A percentile compares a stretch with the other conserved stretches of the same genome.
Evolutionary conservation across 2,888 invertebrate genomes (phyloP).

Genomic region (Pterostichus madidus): DNA sequence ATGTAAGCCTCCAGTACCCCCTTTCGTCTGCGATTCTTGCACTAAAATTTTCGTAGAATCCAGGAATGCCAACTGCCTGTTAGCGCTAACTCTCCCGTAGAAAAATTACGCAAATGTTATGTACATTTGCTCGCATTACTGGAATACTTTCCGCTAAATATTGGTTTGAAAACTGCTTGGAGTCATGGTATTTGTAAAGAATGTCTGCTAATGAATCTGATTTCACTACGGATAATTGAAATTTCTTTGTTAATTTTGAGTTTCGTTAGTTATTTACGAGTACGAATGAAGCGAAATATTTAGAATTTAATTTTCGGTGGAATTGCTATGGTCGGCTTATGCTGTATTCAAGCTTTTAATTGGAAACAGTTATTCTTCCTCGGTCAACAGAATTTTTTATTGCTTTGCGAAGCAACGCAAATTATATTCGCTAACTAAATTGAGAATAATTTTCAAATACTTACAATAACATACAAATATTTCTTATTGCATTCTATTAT

Average conservation of each 20-base stretch:
- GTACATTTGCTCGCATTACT: slow-evolving; percentile 27
- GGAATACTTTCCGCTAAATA: slow-evolving; percentile 33
- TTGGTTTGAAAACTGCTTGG: slow-evolving; percentile 36
- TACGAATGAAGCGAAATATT: slow-evolving; percentile 20
- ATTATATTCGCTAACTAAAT: slow-evolving; percentile 13
- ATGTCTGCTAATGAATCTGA: slow-evolving; percentile 41
- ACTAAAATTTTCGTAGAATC: no score
- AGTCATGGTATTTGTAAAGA: slow-evolving; percentile 36
- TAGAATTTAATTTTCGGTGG: slow-evolving; percentile 28
- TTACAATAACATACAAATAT: neutral
- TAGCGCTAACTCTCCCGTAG: slow-evolving; percentile 4
- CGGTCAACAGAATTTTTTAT: slow-evolving; percentile 6
- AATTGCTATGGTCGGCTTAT: slow-evolving; percentile 4
- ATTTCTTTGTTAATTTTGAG: slow-evolving; percentile 47
- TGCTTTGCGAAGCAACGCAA: neutral
- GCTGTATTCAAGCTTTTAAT: slow-evolving; percentile 26
- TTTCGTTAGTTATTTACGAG: slow-evolving; percentile 40
- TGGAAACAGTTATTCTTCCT: slow-evolving; percentile 25
- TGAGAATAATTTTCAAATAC: slow-evolving; percentile 4
- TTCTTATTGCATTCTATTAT: no score
- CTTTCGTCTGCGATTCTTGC: no score
- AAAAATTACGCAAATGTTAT: slow-evolving; percentile 47
- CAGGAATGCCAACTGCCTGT: slow-evolving; percentile 18
- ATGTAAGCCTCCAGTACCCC: no score
- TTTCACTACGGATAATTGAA: slow-evolving; percentile 41